These are phyloP conservation scores for Watsonalla cultraria DNA, from an alignment of 2,888 invertebrate genomes.

Conservation along the genomic window DNA sequence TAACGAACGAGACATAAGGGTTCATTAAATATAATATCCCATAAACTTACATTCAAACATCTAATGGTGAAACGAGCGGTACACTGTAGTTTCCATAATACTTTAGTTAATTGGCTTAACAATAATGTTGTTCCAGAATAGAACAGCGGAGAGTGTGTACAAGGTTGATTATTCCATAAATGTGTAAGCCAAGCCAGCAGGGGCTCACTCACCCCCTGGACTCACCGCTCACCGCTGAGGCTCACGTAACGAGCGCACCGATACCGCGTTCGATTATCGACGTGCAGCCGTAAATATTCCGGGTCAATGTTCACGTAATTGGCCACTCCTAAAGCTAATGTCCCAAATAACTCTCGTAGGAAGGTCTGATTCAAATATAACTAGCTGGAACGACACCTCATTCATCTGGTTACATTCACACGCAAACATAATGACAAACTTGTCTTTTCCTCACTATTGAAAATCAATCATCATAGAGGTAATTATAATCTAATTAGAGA, in stretches of 20 bases:
- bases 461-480: neutral
- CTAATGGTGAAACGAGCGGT: too few species aligned
- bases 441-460: slow-evolving; percentile 3
- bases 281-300: slow-evolving; percentile 26
- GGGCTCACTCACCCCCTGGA: too few species aligned
- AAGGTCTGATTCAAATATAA: slow-evolving; percentile 41
- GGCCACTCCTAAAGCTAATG: slow-evolving; percentile 43
- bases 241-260: neutral
- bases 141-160: too few species aligned
- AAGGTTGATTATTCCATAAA: too few species aligned
- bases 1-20: too few species aligned
- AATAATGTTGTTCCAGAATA: too few species aligned
- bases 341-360: slow-evolving; percentile 48
- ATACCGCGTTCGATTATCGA: slow-evolving; percentile 7
- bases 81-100: too few species aligned
- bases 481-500: neutral
- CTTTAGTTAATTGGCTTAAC: too few species aligned
- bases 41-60: too few species aligned
- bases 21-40: too few species aligned
- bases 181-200: too few species aligned
- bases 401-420: slow-evolving; percentile 22
- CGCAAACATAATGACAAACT: slow-evolving; percentile 9
- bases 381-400: slow-evolving; percentile 17
- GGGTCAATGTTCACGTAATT: slow-evolving; percentile 57
- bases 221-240: neutral